phyloP scores from a whole-genome alignment of 2,113 vertebrate genomes.

The Phodopus roborovskii region DNA sequence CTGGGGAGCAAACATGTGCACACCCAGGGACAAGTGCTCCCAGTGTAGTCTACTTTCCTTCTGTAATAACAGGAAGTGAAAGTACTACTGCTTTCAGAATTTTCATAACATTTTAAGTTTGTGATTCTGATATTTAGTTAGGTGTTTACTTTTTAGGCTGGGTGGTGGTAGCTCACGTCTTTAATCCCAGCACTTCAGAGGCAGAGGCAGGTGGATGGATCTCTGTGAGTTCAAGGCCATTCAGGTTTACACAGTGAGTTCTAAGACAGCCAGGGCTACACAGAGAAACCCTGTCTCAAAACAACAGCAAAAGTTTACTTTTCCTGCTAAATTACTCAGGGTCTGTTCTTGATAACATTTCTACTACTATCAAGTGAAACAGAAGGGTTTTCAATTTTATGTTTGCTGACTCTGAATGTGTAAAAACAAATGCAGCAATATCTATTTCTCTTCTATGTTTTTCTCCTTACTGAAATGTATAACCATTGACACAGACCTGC shows the following conservation, averaged over 20 bases:
- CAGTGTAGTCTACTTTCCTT: background rate
- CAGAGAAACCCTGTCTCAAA: background rate
- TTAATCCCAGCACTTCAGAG: background rate
- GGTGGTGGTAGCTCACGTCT: background rate
- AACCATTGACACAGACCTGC: background rate
- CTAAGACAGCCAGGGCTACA: background rate
- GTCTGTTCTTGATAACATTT: slow-evolving; percentile 22
- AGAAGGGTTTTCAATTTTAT: slow-evolving; percentile 4
- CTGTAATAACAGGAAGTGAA: slow-evolving; percentile 22
- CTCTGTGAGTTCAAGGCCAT: background rate
- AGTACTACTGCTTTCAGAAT: background rate
- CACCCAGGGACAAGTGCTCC: background rate
- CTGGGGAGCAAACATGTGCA: background rate
- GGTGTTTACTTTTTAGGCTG: slow-evolving; percentile 14
- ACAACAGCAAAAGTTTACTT: slow-evolving; percentile 8
- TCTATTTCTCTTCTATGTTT: background rate
- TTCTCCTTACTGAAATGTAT: background rate
- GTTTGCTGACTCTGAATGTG: background rate
- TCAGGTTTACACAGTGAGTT: background rate
- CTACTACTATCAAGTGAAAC: background rate
- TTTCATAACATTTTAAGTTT: slow-evolving; percentile 54
- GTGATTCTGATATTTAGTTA: slow-evolving; percentile 10
- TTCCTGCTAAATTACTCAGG: background rate
- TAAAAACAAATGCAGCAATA: background rate
- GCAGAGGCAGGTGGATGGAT: background rate